Evolutionary conservation across 2,113 vertebrate species (phyloP).

Genomic region (Notothenia coriiceps): DNA sequence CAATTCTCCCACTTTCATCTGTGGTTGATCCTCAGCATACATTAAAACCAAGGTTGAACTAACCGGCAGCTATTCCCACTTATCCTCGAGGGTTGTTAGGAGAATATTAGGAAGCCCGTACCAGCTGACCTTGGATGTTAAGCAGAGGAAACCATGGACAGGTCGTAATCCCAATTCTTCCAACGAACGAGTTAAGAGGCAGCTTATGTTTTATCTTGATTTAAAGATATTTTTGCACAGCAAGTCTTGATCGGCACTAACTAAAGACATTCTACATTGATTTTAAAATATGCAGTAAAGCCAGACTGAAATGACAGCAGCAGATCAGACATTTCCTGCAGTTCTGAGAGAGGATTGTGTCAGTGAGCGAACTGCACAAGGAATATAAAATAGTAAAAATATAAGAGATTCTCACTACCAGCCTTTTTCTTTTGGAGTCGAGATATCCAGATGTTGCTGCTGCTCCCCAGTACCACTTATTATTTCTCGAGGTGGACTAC

Average conservation of each 20-base stretch:
- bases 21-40: constrained; percentile 20
- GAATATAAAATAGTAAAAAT: constrained; percentile 43
- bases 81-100: neutral
- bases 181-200: neutral
- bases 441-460: constrained; percentile 19
- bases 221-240: constrained; percentile 18
- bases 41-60: constrained; percentile 17
- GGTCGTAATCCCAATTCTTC: constrained; percentile 19
- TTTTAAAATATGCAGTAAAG: constrained; percentile 26
- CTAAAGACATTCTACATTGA: constrained; percentile 16
- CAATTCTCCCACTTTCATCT: constrained; percentile 33
- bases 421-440: constrained; percentile 27
- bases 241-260: constrained; percentile 18
- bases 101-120: neutral
- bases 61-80: neutral
- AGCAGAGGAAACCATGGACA: neutral
- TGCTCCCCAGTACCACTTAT: neutral
- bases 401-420: constrained; percentile 3
- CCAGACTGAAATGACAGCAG: constrained; percentile 18
- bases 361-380: constrained; percentile 23
- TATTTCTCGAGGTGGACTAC: constrained; percentile 25
- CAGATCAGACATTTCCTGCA: constrained; percentile 27
- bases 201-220: constrained; percentile 8
- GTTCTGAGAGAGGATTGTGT: neutral
- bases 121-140: neutral